A percentile compares a stretch with the other conserved stretches of the same genome.
Evolutionary conservation across 23 tunicate species (phyloP).

Genomic region (Trididemnum nubilum): DNA sequence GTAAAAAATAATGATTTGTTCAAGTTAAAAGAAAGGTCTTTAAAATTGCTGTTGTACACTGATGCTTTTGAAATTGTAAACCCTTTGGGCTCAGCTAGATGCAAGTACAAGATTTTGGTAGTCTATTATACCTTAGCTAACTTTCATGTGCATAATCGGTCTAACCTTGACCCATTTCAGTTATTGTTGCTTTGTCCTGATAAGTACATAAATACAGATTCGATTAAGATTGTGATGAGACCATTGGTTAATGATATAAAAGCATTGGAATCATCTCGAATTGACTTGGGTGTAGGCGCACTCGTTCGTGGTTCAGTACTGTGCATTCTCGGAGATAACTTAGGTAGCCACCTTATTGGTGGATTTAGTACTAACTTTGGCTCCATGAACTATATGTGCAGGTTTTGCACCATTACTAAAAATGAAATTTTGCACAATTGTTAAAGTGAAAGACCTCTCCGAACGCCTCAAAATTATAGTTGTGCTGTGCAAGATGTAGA

Average conservation of each 20-base stretch:
- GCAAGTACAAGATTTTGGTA: slow-evolving; percentile 38
- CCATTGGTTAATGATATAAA: slow-evolving; percentile 42
- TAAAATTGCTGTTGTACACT: slow-evolving; percentile 23
- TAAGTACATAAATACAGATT: not conserved
- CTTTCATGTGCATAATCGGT: slow-evolving; percentile 20
- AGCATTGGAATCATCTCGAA: slow-evolving; percentile 28
- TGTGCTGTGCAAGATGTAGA: not conserved
- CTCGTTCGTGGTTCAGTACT: not conserved
- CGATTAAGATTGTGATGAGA: not conserved
- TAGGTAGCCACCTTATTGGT: slow-evolving; percentile 48
- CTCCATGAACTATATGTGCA: slow-evolving; percentile 13
- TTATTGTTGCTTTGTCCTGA: slow-evolving; percentile 40
- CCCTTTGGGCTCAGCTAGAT: slow-evolving; percentile 36
- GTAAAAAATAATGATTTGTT: slow-evolving; percentile 7
- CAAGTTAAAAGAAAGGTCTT: not conserved
- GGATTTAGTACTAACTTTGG: slow-evolving; percentile 57
- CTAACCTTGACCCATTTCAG: slow-evolving; percentile 38
- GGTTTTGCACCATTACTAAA: slow-evolving; percentile 28
- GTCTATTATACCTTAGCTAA: slow-evolving; percentile 40
- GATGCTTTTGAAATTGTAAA: slow-evolving; percentile 49
- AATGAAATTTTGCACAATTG: not conserved
- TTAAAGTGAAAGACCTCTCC: not conserved
- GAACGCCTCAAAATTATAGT: slow-evolving; percentile 3
- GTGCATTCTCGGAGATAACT: slow-evolving; percentile 42
- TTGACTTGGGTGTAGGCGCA: slow-evolving; percentile 45